A percentile compares a stretch with the other conserved stretches of the same genome.
Evolutionary conservation across 2,888 invertebrate genomes (phyloP).

Genomic region (Tolmerus cingulatus): DNA sequence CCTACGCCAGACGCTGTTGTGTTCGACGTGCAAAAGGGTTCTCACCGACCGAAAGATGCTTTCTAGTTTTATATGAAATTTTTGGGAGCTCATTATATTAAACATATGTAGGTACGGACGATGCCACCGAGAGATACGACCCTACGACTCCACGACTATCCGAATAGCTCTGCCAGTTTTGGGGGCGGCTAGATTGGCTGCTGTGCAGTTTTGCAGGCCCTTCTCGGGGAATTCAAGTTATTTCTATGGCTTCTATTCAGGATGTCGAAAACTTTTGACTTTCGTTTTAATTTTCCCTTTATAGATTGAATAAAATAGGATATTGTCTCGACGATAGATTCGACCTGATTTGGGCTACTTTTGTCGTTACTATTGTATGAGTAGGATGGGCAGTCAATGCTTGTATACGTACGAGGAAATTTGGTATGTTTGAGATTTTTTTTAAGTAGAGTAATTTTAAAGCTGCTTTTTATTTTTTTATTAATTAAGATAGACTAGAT

Average conservation of each 20-base stretch:
- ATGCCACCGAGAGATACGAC: not conserved
- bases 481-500: too few relatives aligned
- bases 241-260: not conserved
- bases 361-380: not conserved
- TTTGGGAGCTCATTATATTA: slow-evolving; percentile 44
- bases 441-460: too few relatives aligned
- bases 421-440: too few relatives aligned
- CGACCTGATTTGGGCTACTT: not conserved
- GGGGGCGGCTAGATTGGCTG: slow-evolving; percentile 4
- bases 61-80: slow-evolving; percentile 45
- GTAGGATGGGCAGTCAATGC: too few relatives aligned
- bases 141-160: slow-evolving; percentile 3
- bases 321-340: not conserved
- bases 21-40: slow-evolving; percentile 32
- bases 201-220: not conserved
- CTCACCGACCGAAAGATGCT: slow-evolving; percentile 17
- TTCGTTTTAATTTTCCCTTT: not conserved
- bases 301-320: not conserved
- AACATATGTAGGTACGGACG: slow-evolving; percentile 12
- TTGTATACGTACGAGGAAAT: too few relatives aligned
- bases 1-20: slow-evolving; percentile 6
- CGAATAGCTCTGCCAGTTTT: slow-evolving; percentile 26
- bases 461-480: too few relatives aligned
- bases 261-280: not conserved
- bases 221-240: not conserved